phyloP scores from a whole-genome alignment of 1,140 invertebrate genomes.

The Drosophila truncata region DNA sequence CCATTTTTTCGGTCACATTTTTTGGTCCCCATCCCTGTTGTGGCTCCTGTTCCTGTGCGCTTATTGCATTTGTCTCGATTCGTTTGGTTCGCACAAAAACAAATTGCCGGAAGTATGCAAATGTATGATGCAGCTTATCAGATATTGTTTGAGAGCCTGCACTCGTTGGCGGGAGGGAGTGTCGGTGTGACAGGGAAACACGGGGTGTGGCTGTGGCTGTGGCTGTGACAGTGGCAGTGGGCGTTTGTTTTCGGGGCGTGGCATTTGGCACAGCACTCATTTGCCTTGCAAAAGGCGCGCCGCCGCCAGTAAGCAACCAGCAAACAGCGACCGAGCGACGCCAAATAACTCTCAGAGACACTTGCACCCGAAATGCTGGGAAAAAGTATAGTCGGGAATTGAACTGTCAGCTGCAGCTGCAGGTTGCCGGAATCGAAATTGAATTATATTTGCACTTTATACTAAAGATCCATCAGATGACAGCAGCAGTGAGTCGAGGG shows the following conservation, averaged over 20 bases:
- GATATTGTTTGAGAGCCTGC: constrained; percentile 78
- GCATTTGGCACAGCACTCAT: constrained; percentile 59
- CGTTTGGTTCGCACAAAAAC: constrained; percentile 80
- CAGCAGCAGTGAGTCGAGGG: constrained; percentile 22
- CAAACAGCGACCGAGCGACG: constrained; percentile 68
- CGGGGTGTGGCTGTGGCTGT: constrained; percentile 1
- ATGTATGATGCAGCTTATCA: constrained; percentile 82
- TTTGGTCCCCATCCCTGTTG: constrained; percentile 9
- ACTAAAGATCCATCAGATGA: constrained; percentile 61
- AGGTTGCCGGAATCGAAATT: constrained; percentile 58
- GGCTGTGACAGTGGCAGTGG: constrained; percentile 11
- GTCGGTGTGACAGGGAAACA: background rate
- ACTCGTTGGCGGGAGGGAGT: constrained; percentile 3
- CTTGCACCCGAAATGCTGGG: constrained; percentile 33
- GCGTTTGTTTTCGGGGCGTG: constrained; percentile 25
- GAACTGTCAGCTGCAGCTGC: constrained; percentile 73
- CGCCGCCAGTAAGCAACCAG: constrained; percentile 32
- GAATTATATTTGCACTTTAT: constrained; percentile 81
- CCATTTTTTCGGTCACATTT: constrained; percentile 3
- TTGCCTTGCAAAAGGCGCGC: constrained; percentile 75
- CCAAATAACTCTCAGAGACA: constrained; percentile 74
- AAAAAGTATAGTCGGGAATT: constrained; percentile 60
- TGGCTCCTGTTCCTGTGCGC: constrained; percentile 48
- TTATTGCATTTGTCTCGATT: constrained; percentile 83
- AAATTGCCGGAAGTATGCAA: constrained; percentile 83